These are phyloP conservation scores for Burhinus bistriatus DNA, from an alignment of 2,113 vertebrate genomes.

Conservation along the genomic window DNA sequence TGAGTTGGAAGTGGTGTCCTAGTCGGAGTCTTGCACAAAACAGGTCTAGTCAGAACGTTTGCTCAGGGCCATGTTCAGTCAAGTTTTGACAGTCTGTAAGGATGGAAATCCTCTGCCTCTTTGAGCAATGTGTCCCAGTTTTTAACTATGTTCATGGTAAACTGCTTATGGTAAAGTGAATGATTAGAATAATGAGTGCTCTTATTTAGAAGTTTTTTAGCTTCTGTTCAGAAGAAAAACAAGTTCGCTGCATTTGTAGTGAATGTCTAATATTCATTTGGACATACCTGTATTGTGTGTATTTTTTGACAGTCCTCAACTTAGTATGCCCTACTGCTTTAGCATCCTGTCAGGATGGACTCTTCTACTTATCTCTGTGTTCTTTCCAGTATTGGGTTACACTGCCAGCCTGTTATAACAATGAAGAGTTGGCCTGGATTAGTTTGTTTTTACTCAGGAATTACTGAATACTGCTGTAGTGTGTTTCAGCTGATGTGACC, in stretches of 20 bases:
- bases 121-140: not conserved
- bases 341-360: not conserved
- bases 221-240: not conserved
- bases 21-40: not conserved
- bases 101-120: not conserved
- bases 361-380: not conserved
- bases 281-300: accelerated
- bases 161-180: not conserved
- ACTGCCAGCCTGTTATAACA: not conserved
- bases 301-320: not conserved
- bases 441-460: not conserved
- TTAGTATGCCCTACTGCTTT: not conserved
- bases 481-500: not conserved
- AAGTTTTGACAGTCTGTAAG: not conserved
- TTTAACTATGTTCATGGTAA: not conserved
- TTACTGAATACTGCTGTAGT: not conserved
- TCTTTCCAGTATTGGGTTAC: not conserved
- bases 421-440: not conserved
- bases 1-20: not conserved
- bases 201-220: not conserved
- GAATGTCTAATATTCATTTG: not conserved
- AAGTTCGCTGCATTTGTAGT: not conserved
- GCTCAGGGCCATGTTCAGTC: not conserved
- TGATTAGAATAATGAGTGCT: not conserved
- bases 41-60: not conserved